Conservation (phyloP, 2,797 vertebrate species). For the Hippoglossus hippoglossus region DNA sequence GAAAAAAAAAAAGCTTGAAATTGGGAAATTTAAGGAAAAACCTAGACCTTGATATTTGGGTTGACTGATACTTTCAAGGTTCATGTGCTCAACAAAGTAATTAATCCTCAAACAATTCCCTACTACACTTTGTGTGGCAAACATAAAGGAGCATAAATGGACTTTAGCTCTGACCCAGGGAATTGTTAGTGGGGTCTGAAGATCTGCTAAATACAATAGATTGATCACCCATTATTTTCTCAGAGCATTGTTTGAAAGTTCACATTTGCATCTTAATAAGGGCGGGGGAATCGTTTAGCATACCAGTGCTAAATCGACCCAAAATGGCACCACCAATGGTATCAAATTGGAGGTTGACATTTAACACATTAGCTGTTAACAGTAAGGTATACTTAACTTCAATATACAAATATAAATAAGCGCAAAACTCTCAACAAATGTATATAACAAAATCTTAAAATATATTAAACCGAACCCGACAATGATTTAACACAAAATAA, state of each 20-base stretch:
- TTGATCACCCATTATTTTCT: conserved; percentile 31
- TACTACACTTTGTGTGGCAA: conserved; percentile 49
- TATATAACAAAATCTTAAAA: no score
- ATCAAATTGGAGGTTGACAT: no score
- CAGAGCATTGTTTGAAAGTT: conserved; percentile 24
- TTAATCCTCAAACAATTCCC: conserved; percentile 73
- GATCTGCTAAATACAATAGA: conserved; percentile 39
- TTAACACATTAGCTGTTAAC: no score
- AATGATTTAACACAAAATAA: no score
- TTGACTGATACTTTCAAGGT: conserved; percentile 72
- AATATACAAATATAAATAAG: no score
- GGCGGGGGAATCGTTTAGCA: no score
- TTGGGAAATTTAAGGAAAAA: conserved; percentile 74
- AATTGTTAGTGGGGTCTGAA: conserved; percentile 67
- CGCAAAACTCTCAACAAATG: no score
- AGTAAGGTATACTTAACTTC: no score
- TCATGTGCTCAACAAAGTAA: conserved; percentile 74
- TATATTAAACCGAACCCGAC: no score
- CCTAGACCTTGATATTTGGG: conserved; percentile 72
- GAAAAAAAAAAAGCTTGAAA: conserved; percentile 57
- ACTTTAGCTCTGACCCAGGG: conserved; percentile 63
- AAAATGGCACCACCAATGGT: no score
- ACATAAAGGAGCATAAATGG: conserved; percentile 52
- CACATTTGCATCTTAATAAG: conserved; percentile 2
- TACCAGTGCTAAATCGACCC: no score